Conservation (phyloP, 2,888 invertebrate genomes). For the Celastrina argiolus region DNA sequence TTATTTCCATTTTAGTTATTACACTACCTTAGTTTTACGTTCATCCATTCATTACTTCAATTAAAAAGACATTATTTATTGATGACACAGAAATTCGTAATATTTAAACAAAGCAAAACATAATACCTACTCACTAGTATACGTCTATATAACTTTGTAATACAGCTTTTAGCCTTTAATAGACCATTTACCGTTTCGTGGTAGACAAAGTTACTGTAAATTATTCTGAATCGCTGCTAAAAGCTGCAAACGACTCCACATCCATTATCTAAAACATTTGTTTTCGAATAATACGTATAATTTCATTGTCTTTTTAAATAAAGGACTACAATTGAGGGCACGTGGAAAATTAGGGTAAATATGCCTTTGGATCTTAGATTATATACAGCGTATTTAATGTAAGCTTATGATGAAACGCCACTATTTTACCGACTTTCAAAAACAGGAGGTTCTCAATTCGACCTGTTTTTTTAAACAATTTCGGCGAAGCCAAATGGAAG, state of each 20-base stretch:
- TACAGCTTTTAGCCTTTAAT: neutral
- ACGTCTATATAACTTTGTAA: neutral
- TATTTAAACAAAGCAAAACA: neutral
- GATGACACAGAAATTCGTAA: too few relatives aligned
- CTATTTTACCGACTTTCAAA: too few relatives aligned
- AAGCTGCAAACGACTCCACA: slow-evolving; percentile 5
- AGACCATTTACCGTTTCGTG: slow-evolving; percentile 15
- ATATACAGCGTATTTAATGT: neutral
- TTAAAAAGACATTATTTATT: too few relatives aligned
- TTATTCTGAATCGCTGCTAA: slow-evolving; percentile 16
- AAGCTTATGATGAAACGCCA: too few relatives aligned
- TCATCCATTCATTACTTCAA: too few relatives aligned
- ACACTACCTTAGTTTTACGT: too few relatives aligned
- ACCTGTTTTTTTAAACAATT: too few relatives aligned
- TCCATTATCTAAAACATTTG: slow-evolving; percentile 17
- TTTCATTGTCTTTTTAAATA: slow-evolving; percentile 10
- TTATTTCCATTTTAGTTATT: too few relatives aligned
- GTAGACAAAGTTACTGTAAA: slow-evolving; percentile 6
- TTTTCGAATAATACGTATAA: slow-evolving; percentile 7
- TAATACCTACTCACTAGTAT: neutral
- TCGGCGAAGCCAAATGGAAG: too few relatives aligned
- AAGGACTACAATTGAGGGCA: neutral
- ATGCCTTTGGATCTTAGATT: neutral
- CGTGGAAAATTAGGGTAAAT: neutral
- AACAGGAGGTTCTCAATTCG: too few relatives aligned